phyloP scores from a whole-genome alignment of 2,797 vertebrate genomes.

The Podarcis lilfordi region DNA sequence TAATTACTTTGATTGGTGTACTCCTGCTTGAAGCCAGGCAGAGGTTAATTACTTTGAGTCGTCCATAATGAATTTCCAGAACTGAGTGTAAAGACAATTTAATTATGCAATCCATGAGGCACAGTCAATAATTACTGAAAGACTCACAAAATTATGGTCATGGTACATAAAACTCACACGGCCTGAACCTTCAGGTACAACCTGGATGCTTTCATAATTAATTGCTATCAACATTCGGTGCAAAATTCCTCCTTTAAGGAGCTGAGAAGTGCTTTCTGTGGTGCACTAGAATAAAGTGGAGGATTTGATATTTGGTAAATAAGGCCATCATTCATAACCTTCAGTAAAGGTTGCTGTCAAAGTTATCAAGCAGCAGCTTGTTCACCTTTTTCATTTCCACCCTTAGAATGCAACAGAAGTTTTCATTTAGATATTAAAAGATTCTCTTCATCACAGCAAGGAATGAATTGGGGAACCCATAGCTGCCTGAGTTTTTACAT shows the following conservation, averaged over 20 bases:
- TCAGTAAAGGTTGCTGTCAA: not conserved
- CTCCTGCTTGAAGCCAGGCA: conserved; percentile 25
- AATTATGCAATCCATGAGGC: conserved; percentile 20
- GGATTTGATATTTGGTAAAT: conserved; percentile 18
- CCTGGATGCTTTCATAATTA: conserved; percentile 26
- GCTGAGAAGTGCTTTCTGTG: not conserved
- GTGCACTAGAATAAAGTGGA: not conserved
- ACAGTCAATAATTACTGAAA: conserved; percentile 19
- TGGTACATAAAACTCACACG: conserved; percentile 20
- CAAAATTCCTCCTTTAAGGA: not conserved
- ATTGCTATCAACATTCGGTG: not conserved
- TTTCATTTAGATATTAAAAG: not conserved
- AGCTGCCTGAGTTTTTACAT: not conserved
- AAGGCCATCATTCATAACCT: not conserved
- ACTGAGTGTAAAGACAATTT: conserved; percentile 24
- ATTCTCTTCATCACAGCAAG: not conserved
- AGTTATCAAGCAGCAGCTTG: not conserved
- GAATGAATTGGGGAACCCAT: not conserved
- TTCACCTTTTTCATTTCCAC: not conserved
- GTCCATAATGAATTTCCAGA: conserved; percentile 29
- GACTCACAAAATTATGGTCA: not conserved
- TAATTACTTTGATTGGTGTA: conserved; percentile 52
- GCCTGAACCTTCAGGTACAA: conserved; percentile 26
- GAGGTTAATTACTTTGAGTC: conserved; percentile 24
- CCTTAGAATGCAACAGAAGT: not conserved